phyloP scores from a whole-genome alignment of 2,113 vertebrate genomes.

The Brachyhypopomus gauderio region DNA sequence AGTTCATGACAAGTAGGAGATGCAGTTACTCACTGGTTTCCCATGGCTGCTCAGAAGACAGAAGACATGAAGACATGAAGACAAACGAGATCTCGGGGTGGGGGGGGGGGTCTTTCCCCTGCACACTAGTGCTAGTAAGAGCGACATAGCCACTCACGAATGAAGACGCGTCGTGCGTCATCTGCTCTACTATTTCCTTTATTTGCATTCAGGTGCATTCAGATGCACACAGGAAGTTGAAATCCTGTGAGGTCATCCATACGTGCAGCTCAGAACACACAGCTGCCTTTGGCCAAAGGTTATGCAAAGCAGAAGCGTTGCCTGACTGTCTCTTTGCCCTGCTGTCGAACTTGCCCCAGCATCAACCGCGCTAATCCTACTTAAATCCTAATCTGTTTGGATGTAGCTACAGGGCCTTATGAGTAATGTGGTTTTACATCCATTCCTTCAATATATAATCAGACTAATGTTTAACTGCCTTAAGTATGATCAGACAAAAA shows the following conservation, averaged over 20 bases:
- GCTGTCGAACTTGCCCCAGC: background rate
- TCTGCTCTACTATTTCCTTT: slow-evolving; percentile 4
- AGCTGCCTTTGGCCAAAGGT: background rate
- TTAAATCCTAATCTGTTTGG: background rate
- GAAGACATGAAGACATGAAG: slow-evolving; percentile 67
- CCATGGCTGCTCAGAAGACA: slow-evolving; percentile 79
- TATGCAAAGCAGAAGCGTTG: background rate
- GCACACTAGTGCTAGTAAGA: no score
- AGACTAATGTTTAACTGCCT: background rate
- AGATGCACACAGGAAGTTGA: slow-evolving; percentile 31
- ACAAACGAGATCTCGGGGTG: slow-evolving; percentile 30
- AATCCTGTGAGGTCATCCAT: background rate
- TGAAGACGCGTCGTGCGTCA: no score
- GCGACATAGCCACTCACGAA: background rate
- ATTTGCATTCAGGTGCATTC: slow-evolving; percentile 29
- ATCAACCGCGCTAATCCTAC: background rate
- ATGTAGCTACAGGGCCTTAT: background rate
- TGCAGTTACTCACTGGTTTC: slow-evolving; percentile 80
- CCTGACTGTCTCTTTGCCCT: background rate
- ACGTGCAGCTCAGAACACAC: background rate
- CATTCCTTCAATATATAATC: slow-evolving; percentile 4
- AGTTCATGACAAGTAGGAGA: slow-evolving; percentile 59
- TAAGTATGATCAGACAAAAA: background rate
- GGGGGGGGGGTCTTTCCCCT: background rate
- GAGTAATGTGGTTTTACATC: background rate